phyloP scores from a whole-genome alignment of 2,797 vertebrate genomes.

The Sebastes steindachneri region DNA sequence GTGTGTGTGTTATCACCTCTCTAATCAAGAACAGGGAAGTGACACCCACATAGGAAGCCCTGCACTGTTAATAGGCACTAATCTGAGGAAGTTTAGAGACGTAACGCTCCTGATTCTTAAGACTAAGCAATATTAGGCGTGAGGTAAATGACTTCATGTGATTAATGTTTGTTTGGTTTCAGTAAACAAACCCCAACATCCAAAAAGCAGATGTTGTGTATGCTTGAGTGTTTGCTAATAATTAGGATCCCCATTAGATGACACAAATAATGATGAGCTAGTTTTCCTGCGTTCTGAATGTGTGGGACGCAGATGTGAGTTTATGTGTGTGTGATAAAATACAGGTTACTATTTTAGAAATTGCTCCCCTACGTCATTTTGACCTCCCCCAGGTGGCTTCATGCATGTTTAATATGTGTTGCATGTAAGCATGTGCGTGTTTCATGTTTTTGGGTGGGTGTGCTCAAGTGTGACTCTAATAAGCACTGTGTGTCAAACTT shows the following conservation, averaged over 20 bases:
- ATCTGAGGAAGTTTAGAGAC: constrained; percentile 51
- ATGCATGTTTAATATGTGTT: constrained; percentile 53
- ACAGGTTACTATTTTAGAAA: constrained; percentile 41
- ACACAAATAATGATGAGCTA: constrained; percentile 42
- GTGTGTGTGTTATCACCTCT: constrained; percentile 58
- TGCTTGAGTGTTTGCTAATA: constrained; percentile 47
- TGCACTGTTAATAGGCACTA: constrained; percentile 60
- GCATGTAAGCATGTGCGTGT: constrained; percentile 31
- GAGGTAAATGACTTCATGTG: constrained; percentile 37
- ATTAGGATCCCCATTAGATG: constrained; percentile 52
- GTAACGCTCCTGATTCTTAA: constrained; percentile 4
- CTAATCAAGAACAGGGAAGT: constrained; percentile 75
- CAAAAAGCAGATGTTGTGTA: constrained; percentile 53
- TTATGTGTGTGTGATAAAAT: constrained; percentile 42
- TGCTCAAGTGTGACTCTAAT: constrained; percentile 57
- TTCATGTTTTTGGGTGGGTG: constrained; percentile 29
- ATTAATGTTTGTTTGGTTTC: constrained; percentile 54
- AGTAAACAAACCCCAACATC: constrained; percentile 38
- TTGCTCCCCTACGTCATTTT: constrained; percentile 17
- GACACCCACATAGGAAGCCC: constrained; percentile 55
- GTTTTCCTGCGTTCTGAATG: constrained; percentile 3
- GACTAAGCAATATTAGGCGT: constrained; percentile 11
- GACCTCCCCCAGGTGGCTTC: constrained; percentile 43
- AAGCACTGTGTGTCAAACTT: constrained; percentile 55
- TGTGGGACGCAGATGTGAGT: constrained; percentile 49